Percentiles rank a stretch among this genome's conserved stretches.
These are phyloP conservation scores for Elymnias hypermnestra DNA, from an alignment of 1,140 invertebrate species.

Conservation along the genomic window DNA sequence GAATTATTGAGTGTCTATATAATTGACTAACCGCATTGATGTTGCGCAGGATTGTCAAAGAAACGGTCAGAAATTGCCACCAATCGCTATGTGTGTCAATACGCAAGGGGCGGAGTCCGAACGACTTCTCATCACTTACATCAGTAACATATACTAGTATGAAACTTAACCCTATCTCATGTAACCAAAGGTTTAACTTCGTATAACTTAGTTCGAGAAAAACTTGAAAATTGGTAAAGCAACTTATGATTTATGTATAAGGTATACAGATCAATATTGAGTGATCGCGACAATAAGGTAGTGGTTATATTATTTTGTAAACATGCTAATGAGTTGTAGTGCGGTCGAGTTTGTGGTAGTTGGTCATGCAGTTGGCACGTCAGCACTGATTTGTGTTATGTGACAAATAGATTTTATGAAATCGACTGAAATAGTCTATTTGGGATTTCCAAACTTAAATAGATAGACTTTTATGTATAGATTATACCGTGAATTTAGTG, in stretches of 20 bases:
- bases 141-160: conserved; percentile 2
- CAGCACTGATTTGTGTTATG: conserved; percentile 59
- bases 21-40: conserved; percentile 41
- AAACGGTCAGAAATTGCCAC: conserved; percentile 40
- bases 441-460: no score
- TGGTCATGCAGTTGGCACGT: conserved; percentile 66
- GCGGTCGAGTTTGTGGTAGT: conserved; percentile 68
- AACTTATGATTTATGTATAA: conserved; percentile 25
- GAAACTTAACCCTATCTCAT: conserved; percentile 25
- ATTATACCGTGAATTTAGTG: conserved; percentile 12
- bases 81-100: conserved; percentile 66
- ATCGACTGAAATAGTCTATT: conserved; percentile 1
- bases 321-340: conserved; percentile 67
- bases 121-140: conserved; percentile 23
- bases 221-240: conserved; percentile 18
- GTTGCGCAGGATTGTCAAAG: conserved; percentile 63
- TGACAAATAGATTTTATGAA: conserved; percentile 37
- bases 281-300: conserved; percentile 17
- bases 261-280: conserved; percentile 27
- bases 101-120: conserved; percentile 46
- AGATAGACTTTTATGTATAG: no score
- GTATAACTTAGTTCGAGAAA: conserved; percentile 8
- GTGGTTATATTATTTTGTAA: conserved; percentile 62
- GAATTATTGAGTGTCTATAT: conserved; percentile 25
- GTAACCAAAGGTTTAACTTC: conserved; percentile 21